phyloP scores from a whole-genome alignment of 2,797 vertebrate species.

The Phalloptychus januarius region DNA sequence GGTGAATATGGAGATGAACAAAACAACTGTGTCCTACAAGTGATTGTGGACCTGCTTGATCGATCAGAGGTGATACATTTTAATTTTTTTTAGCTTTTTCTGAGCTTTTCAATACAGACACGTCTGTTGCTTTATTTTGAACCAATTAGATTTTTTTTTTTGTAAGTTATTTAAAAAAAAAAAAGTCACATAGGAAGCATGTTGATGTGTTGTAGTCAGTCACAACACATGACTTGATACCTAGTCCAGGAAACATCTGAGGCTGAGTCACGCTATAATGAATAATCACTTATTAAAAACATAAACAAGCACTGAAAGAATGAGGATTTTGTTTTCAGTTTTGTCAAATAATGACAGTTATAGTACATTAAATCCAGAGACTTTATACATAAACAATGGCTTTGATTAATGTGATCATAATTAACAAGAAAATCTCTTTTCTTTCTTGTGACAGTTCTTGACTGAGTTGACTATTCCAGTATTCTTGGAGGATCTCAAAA shows the following conservation, averaged over 20 bases:
- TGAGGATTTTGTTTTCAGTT: background rate
- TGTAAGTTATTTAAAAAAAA: background rate
- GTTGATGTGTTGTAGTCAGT: background rate
- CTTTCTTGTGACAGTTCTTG: background rate
- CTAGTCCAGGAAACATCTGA: background rate
- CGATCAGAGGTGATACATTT: slow-evolving; percentile 36
- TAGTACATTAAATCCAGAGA: background rate
- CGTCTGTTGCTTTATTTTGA: background rate
- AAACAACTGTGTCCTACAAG: slow-evolving; percentile 23
- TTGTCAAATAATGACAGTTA: background rate
- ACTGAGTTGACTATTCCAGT: slow-evolving; percentile 38
- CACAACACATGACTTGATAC: background rate
- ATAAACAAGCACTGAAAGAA: background rate
- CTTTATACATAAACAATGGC: background rate
- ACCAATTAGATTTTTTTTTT: background rate
- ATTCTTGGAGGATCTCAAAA: slow-evolving; percentile 46
- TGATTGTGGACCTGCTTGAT: slow-evolving; percentile 13
- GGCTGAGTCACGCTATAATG: background rate
- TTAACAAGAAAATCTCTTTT: background rate
- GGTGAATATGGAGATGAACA: background rate
- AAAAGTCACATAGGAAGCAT: background rate
- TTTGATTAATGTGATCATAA: background rate
- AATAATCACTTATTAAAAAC: background rate
- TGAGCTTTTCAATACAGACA: background rate
- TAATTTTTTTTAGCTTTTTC: background rate